phyloP scores from a whole-genome alignment of 2,888 invertebrate species.

The Brenthis daphne region DNA sequence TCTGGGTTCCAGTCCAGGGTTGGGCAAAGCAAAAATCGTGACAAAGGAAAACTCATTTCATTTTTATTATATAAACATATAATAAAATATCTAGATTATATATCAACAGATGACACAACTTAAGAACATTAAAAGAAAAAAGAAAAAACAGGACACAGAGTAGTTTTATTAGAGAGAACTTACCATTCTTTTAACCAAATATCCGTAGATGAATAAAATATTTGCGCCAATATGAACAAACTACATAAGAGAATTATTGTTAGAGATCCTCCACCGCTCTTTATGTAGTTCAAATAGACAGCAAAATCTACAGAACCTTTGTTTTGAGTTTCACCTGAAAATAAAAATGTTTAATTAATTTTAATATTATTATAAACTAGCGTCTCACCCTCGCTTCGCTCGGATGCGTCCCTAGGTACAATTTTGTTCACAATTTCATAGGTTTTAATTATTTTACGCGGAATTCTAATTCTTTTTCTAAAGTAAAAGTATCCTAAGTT shows the following conservation, averaged over 20 bases:
- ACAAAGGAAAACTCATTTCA: too few relatives aligned
- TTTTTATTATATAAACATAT: too few relatives aligned
- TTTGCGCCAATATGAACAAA: conserved; percentile 79
- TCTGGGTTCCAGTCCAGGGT: too few relatives aligned
- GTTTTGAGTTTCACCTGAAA: conserved; percentile 65
- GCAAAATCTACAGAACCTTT: conserved; percentile 71
- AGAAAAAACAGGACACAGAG: too few relatives aligned
- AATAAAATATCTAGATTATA: too few relatives aligned
- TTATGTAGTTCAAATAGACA: conserved; percentile 80
- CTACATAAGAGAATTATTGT: conserved; percentile 74
- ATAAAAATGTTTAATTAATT: neutral
- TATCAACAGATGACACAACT: too few relatives aligned
- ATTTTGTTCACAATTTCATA: too few relatives aligned
- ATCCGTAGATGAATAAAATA: conserved; percentile 84
- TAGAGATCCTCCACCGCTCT: conserved; percentile 78
- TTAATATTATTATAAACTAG: neutral
- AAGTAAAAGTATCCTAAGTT: too few relatives aligned
- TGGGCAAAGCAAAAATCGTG: too few relatives aligned
- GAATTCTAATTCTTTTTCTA: too few relatives aligned
- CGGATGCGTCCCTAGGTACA: neutral
- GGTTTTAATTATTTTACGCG: too few relatives aligned
- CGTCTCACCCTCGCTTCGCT: neutral
- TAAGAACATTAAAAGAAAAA: too few relatives aligned
- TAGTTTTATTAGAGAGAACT: conserved; percentile 20
- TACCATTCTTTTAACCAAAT: conserved; percentile 83